Evolutionary conservation across 2,888 invertebrate species (phyloP), one percentile per base, ranked within the genome.

Genomic region (Ornithoptera priamus): DNA sequence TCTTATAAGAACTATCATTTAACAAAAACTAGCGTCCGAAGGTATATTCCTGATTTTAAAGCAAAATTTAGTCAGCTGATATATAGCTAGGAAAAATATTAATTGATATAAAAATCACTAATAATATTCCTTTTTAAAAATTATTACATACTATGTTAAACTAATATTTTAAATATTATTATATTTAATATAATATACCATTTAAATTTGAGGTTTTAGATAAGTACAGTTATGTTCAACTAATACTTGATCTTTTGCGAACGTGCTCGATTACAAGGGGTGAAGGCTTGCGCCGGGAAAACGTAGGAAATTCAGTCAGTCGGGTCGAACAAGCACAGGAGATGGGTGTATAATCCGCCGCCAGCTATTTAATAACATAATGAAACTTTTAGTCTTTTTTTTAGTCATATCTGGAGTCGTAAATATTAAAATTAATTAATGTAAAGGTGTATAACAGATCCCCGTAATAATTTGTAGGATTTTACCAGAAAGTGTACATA

Each of bases 211-310:
- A 15, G 50, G 15, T 50, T 50, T 50, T 15, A 15, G 50, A 50
- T 50, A 20, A 57, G 6, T 20, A 68, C 60, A 68, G n/a, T 60
- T 64, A 70, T 75, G 83, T 75, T 76, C 75, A 81, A 85, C 83
- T 79, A 77, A 77, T 75, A 77, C 77, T 84, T 84, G 82, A 85
- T 87, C 83, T 87, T 50, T 84, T 82, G 85, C 80, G 82, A 88
- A 86, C 84, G 89, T 89, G 90, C 89, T 91, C 91, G 87, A 89
- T 90, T 89, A 88, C 90, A 88, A 87, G 90, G 90, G 91, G 89
- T 89, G 90, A 90, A 90, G 88, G 87, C 90, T 89, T 89, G 91
- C 90, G 91, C 92, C 89, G 89, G 92, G 92, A 88, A 86, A 91
- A 88, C 87, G 88, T 87, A 81, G 88, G 84, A 86, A 87, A 87